phyloP scores from a whole-genome alignment of 2,888 invertebrate genomes.

The Andrena fulva region DNA sequence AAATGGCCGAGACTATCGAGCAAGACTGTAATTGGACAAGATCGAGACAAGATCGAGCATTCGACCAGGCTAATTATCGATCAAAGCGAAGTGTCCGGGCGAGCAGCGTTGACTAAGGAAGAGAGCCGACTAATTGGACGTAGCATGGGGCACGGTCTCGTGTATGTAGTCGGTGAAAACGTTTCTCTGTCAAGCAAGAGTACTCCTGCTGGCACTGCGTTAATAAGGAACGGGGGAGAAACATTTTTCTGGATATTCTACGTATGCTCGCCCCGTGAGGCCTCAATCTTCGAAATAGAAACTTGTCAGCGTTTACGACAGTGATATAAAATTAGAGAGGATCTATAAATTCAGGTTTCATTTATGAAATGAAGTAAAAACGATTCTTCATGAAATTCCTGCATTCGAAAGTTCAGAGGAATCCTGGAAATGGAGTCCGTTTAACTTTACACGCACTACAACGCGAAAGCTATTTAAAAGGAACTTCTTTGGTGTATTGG shows the following conservation, averaged over 20 bases:
- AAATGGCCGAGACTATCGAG: constrained; percentile 32
- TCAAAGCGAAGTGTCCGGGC: constrained; percentile 66
- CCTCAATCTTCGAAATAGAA: background rate
- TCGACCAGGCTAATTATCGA: constrained; percentile 73
- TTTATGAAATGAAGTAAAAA: too few species aligned
- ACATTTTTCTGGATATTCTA: background rate
- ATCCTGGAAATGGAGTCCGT: too few species aligned
- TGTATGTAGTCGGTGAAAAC: constrained; percentile 52
- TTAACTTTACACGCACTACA: too few species aligned
- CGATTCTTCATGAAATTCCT: too few species aligned
- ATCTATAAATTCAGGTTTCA: too few species aligned
- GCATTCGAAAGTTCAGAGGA: too few species aligned
- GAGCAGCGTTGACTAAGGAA: constrained; percentile 41
- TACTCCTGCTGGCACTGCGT: constrained; percentile 20
- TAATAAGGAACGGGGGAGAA: constrained; percentile 19
- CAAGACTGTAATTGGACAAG: constrained; percentile 76
- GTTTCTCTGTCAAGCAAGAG: constrained; percentile 37
- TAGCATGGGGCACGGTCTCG: constrained; percentile 43
- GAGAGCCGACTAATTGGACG: constrained; percentile 65
- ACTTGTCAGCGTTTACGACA: too few species aligned
- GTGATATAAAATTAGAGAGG: too few species aligned
- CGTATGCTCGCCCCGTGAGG: background rate
- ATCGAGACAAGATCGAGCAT: constrained; percentile 60
- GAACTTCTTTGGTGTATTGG: too few species aligned
- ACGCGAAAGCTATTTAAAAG: too few species aligned